phyloP scores from a whole-genome alignment of 2,888 invertebrate species.

The Drosophila demipolita region DNA sequence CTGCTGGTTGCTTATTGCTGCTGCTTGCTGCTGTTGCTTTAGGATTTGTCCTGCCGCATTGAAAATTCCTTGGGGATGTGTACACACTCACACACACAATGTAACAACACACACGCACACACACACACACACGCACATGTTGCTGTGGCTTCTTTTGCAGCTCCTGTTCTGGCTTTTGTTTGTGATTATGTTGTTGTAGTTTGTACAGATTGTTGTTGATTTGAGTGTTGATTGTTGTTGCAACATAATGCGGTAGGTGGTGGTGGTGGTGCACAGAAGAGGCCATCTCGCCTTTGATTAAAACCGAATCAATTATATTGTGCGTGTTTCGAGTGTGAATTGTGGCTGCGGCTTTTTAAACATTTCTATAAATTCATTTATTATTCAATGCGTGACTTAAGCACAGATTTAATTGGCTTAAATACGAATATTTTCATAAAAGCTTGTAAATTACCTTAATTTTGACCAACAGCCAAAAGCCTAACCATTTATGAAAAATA shows the following conservation, averaged over 20 bases:
- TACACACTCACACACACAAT: constrained; percentile 34
- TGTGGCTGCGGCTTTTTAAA: background rate
- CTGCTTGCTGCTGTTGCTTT: constrained; percentile 37
- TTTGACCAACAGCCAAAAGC: background rate
- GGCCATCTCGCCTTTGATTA: constrained; percentile 61
- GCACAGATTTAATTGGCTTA: background rate
- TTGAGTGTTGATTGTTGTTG: constrained; percentile 76
- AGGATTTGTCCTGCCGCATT: constrained; percentile 63
- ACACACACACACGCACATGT: constrained; percentile 1
- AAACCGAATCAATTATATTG: constrained; percentile 25
- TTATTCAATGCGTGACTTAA: constrained; percentile 1
- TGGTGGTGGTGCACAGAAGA: constrained; percentile 5
- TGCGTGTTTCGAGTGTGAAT: constrained; percentile 19
- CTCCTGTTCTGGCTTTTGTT: constrained; percentile 28
- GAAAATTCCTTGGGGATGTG: constrained; percentile 76
- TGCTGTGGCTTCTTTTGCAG: constrained; percentile 48
- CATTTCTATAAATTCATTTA: background rate
- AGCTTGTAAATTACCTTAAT: background rate
- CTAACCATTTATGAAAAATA: background rate
- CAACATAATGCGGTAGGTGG: constrained; percentile 65
- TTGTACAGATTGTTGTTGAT: constrained; percentile 77
- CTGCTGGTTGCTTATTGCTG: constrained; percentile 16
- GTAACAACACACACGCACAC: background rate
- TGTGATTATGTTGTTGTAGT: constrained; percentile 76
- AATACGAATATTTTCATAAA: background rate